Percentiles rank a stretch among this genome's conserved stretches.
Conservation (phyloP, 2,797 vertebrate genomes). For the Simalia tracyae region DNA sequence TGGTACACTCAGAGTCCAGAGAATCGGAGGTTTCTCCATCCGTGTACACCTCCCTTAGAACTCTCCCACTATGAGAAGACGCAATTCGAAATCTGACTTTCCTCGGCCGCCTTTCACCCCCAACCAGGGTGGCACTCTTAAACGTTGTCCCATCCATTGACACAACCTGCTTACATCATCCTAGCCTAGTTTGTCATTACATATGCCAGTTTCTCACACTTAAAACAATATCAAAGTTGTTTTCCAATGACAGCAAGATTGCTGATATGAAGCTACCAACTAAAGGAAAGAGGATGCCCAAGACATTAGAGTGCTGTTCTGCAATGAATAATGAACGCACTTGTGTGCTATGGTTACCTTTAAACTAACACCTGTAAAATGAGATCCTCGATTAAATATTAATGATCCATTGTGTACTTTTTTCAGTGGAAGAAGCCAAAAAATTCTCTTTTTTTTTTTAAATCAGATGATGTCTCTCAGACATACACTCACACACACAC, state of each 20-base stretch:
- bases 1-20: conserved; percentile 90
- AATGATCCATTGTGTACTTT: conserved; percentile 74
- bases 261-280: conserved; percentile 72
- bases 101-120: conserved; percentile 80
- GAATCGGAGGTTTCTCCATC: conserved; percentile 85
- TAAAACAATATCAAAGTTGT: conserved; percentile 62
- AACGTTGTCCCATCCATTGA: conserved; percentile 77
- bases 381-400: conserved; percentile 87
- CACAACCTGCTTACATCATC: conserved; percentile 79
- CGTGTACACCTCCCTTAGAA: conserved; percentile 93
- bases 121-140: conserved; percentile 67
- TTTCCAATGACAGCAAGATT: conserved; percentile 72
- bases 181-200: conserved; percentile 56
- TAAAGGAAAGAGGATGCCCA: conserved; percentile 73
- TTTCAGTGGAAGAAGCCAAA: conserved; percentile 49
- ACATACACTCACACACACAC: neutral
- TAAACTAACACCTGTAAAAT: conserved; percentile 88
- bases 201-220: conserved; percentile 66
- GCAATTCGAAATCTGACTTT: conserved; percentile 95
- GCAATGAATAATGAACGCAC: conserved; percentile 90
- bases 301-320: conserved; percentile 72
- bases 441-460: neutral
- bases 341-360: conserved; percentile 89
- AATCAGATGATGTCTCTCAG: neutral
- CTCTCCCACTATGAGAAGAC: conserved; percentile 91